Evolutionary conservation across 2,113 vertebrate genomes (phyloP), one percentile per base, ranked within the genome.

Genomic region (Meles meles): DNA sequence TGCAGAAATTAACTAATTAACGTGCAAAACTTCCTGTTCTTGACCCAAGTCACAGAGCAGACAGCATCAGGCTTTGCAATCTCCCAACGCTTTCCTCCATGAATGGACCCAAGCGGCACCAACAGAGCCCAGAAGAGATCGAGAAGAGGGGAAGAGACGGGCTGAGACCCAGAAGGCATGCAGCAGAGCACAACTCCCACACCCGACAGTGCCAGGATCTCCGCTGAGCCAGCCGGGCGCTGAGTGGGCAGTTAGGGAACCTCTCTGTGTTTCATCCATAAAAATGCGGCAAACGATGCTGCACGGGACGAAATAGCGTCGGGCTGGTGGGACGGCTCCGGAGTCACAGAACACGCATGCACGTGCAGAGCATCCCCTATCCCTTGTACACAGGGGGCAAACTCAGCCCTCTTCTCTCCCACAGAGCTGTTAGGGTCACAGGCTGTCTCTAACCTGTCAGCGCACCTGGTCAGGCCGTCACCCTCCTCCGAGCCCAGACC

Each of bases 181-280:
- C 13, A 5, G 42, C 1, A 2, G 8, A 6, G 4, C 27, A 8
- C 0, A 9, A 17, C 44, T 47, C 12, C 39, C 25, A 13, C 44
- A 4, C 76, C 29, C 9, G 2, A 52, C 17, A 11, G 5, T 2
- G 17, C 21, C 31, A 6, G 2, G 29, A 4, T 5, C 20, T 57
- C 31, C 4, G 55, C 39, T 0, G 8, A 25, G 71, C 39, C 21
- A 6, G 17, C 37, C 12, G 13, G 37, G 23, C 14, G 15, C 39
- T 14, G 3, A 13, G 61, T 0, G 13, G 34, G 37, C 29, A 44
- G 21, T 61, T 0, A 7, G 7, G 10, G 21, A 42, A 29, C 34
- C 49, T n/a, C 5, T 0, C 21, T 2, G 4, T 13, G 23, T 20
- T 11, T 37, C 31, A 44, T 9, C 39, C 29, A 14, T 31, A 34